A percentile compares a stretch with the other conserved stretches of the same genome.
Evolutionary conservation across 1,140 invertebrate genomes (phyloP).

Genomic region (Sitophilus oryzae): DNA sequence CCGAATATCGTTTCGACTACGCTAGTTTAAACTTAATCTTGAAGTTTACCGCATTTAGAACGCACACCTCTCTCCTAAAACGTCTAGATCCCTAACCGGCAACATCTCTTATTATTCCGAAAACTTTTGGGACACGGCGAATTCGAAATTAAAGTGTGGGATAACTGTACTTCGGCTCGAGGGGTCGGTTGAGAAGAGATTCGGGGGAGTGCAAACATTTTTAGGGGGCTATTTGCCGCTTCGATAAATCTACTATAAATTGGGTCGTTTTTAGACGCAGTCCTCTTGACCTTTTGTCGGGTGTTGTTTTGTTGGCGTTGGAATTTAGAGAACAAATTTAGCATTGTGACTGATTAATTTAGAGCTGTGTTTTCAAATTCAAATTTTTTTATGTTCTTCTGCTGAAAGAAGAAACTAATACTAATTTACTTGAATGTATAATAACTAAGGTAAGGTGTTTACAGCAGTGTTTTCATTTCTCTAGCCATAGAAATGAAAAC

Average conservation of each 20-base stretch:
- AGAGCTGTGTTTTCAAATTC: no score
- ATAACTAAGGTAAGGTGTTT: no score
- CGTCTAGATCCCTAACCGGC: not conserved
- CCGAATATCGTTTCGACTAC: not conserved
- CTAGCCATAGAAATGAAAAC: no score
- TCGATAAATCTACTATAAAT: not conserved
- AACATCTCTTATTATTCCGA: not conserved
- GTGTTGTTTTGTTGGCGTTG: no score
- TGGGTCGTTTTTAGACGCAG: not conserved
- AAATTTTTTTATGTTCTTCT: no score
- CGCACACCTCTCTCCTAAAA: not conserved
- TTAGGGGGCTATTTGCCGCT: not conserved
- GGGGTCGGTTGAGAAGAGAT: not conserved
- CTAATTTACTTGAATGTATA: no score
- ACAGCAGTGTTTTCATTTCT: no score
- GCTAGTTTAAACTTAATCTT: slow-evolving; percentile 5
- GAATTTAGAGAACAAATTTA: no score
- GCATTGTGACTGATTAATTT: no score
- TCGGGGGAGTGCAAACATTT: not conserved
- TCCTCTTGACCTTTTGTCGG: no score
- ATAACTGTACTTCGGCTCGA: not conserved
- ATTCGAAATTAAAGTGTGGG: not conserved
- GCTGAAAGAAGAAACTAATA: no score
- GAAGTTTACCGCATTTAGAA: not conserved
- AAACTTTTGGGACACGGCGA: not conserved